Base-by-base conservation (phyloP, 2,888 invertebrate species). In the Caenorhabditis sp. region DNA sequence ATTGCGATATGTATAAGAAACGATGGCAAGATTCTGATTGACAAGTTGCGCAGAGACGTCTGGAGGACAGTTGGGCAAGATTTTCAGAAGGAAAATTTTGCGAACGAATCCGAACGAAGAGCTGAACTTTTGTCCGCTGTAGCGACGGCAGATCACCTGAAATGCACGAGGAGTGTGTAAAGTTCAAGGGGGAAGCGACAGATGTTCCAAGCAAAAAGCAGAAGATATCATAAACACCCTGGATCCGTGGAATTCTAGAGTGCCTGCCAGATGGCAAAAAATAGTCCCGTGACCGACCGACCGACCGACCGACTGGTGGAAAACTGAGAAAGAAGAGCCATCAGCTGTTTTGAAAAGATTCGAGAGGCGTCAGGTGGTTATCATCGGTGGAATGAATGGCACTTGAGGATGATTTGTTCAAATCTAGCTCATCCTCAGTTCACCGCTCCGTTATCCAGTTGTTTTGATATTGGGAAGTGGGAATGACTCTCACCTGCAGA, bases 1-100 rank as follows among this genome's bases (percentile, higher is more conserved):
- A 51, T 80, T 80, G 64, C 77, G 62, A 26, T 78, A 83, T 6
- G 77, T 53, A 20, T 85, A 85, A 15, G 83, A 80, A 26, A 85
- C 50, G 26, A 85, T 69, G 11, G 80, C 84, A 35, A 84, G 28
- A 51, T 83, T 50, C 15, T 37, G 35, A 35, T 81, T 81, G 1
- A 70, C 53, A 20, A 79, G 44, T n/a, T 61, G 61, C 0, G 37
- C 32, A 2, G 55, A 20, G 1, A 81, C 70, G 24, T 76, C 62
- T 15, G 28, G 18, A 0, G 81, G 81, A 37, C 81, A 81, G 15
- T 35, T 58, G 0, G 65, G 37, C 24, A 67, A 35, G 3, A 76
- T 22, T 56, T 67, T 71, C 15, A 77, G 47, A n/a, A 71, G 47
- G 26, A 32, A 78, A 2, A 78, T 69, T 53, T 82, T 82, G 15